Percentiles rank a stretch among this genome's conserved stretches.
Conservation (phyloP, 2,888 invertebrate genomes). For the Podotricha telesiphe region DNA sequence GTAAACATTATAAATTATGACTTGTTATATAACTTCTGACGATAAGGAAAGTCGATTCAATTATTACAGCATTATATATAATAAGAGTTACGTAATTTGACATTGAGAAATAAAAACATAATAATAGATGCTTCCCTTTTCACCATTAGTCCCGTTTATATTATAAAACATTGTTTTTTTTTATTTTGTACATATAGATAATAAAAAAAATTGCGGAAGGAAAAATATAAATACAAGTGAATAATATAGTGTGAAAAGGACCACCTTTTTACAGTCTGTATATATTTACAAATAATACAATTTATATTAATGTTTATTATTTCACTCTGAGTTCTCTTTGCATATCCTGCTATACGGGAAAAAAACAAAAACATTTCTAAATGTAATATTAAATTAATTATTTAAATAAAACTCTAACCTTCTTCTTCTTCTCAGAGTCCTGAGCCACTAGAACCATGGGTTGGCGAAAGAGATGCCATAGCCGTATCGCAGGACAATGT, state of each 20-base stretch:
- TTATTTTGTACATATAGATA: no score
- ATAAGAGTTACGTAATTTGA: neutral
- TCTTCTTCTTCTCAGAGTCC: conserved; percentile 62
- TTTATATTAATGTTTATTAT: no score
- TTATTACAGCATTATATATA: neutral
- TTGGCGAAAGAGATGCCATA: conserved; percentile 76
- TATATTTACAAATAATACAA: no score
- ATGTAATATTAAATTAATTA: neutral
- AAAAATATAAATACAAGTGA: no score
- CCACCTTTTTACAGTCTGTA: no score
- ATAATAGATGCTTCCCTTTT: neutral
- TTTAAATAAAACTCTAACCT: neutral
- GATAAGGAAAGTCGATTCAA: neutral
- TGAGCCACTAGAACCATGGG: conserved; percentile 65
- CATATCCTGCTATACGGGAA: no score
- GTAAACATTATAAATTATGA: conserved; percentile 6
- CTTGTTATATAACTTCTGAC: conserved; percentile 1
- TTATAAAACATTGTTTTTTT: no score
- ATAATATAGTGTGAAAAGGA: no score
- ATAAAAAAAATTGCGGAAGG: no score
- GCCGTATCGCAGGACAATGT: conserved; percentile 55
- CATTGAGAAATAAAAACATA: neutral
- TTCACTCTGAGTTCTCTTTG: no score
- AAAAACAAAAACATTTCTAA: no score
- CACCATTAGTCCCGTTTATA: no score